phyloP scores from a whole-genome alignment of 2,113 vertebrate species.

The Struthio camelus region DNA sequence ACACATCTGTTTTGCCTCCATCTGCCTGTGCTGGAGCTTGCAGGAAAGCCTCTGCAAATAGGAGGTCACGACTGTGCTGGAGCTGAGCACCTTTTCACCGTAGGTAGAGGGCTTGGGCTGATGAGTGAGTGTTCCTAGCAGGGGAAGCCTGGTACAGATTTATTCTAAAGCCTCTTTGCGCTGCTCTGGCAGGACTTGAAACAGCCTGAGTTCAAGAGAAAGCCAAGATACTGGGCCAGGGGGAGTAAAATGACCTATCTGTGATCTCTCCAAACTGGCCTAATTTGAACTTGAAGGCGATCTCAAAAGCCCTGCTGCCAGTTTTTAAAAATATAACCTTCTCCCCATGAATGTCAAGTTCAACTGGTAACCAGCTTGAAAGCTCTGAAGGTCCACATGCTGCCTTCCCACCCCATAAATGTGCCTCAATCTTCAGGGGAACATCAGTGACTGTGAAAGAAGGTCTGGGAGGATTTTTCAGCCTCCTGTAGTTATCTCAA shows the following conservation, averaged over 20 bases:
- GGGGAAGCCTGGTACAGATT: background rate
- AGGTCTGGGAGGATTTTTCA: background rate
- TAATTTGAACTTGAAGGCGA: constrained; percentile 20
- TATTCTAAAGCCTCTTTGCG: background rate
- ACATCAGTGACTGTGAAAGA: background rate
- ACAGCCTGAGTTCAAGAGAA: background rate
- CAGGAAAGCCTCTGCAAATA: background rate
- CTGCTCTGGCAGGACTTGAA: background rate
- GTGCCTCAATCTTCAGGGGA: background rate
- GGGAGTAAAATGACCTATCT: background rate
- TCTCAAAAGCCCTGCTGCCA: background rate
- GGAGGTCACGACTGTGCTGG: background rate
- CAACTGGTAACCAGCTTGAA: background rate
- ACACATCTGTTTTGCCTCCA: background rate
- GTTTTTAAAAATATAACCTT: background rate
- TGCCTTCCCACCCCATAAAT: background rate
- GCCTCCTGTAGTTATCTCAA: background rate
- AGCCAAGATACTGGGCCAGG: background rate
- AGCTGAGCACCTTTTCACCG: background rate
- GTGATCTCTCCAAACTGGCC: background rate
- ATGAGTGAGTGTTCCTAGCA: background rate
- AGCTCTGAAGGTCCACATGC: background rate
- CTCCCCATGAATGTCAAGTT: background rate
- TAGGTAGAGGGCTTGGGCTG: background rate
- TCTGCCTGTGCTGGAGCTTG: background rate